These are phyloP conservation scores for Ecdyonurus torrentis DNA, from an alignment of 2,888 invertebrate genomes.

Conservation along the genomic window DNA sequence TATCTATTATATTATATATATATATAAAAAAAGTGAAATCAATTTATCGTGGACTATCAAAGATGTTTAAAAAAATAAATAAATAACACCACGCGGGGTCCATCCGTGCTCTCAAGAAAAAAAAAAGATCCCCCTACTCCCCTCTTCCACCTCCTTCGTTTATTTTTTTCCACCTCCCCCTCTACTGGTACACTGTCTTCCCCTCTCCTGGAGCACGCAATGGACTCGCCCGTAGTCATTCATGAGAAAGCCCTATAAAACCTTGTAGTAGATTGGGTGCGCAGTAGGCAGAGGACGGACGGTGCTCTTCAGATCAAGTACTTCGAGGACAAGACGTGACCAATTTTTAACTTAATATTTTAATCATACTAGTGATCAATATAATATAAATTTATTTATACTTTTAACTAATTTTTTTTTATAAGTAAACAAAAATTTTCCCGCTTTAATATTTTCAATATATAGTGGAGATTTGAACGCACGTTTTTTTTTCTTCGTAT, in stretches of 20 bases:
- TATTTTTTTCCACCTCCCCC: neutral
- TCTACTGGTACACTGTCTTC: constrained; percentile 4
- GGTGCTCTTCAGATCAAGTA: neutral
- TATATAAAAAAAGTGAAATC: neutral
- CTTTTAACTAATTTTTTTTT: too few species aligned
- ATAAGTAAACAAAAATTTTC: too few species aligned
- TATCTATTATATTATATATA: neutral
- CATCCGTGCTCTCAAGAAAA: neutral
- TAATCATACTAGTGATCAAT: too few species aligned
- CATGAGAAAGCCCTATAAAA: constrained; percentile 15
- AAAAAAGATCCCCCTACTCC: neutral
- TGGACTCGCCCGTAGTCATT: constrained; percentile 15
- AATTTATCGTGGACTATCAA: neutral
- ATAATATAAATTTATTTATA: too few species aligned
- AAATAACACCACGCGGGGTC: neutral
- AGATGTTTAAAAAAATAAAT: too few species aligned
- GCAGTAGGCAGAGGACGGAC: neutral
- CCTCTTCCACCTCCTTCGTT: neutral
- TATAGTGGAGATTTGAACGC: neutral
- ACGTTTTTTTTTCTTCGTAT: neutral
- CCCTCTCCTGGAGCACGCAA: constrained; percentile 7
- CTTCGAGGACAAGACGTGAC: too few species aligned
- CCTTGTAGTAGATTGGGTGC: constrained; percentile 11
- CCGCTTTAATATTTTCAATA: too few species aligned
- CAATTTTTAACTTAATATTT: too few species aligned